Conservation (phyloP, 1,140 invertebrate species). For the Spodoptera frugiperda region DNA sequence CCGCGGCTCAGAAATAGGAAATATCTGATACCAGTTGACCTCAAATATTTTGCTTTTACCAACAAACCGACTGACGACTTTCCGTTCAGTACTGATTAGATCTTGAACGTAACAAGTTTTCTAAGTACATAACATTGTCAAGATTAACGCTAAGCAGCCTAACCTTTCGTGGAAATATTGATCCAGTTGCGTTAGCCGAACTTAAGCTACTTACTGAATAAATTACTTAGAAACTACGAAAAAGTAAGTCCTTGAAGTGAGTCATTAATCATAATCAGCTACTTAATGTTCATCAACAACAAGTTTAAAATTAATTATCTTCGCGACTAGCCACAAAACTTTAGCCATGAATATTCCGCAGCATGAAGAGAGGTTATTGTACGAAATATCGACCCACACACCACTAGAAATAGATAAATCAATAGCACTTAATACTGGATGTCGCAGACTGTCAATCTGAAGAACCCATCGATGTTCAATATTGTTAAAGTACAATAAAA, state of each 20-base stretch:
- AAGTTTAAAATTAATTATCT: not conserved
- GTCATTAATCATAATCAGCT: not conserved
- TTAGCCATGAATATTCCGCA: too few species aligned
- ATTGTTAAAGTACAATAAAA: not conserved
- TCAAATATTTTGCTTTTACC: slow-evolving; percentile 30
- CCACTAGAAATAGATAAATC: not conserved
- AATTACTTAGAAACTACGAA: not conserved
- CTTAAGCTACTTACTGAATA: too few species aligned
- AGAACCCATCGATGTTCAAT: too few species aligned
- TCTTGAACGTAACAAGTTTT: not conserved
- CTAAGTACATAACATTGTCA: not conserved
- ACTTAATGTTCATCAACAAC: not conserved
- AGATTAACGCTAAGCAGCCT: too few species aligned
- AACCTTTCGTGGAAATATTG: too few species aligned
- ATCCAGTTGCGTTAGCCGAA: too few species aligned
- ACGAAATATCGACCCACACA: not conserved
- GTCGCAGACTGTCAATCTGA: too few species aligned
- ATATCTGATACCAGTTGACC: slow-evolving; percentile 24
- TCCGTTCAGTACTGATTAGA: not conserved
- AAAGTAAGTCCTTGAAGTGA: not conserved
- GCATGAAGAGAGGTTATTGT: too few species aligned
- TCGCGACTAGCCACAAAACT: too few species aligned
- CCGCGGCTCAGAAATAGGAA: slow-evolving; percentile 3
- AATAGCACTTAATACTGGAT: not conserved
- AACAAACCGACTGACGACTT: not conserved